Conservation (phyloP, 2,888 invertebrate species). For the Hanleya hanleyi region DNA sequence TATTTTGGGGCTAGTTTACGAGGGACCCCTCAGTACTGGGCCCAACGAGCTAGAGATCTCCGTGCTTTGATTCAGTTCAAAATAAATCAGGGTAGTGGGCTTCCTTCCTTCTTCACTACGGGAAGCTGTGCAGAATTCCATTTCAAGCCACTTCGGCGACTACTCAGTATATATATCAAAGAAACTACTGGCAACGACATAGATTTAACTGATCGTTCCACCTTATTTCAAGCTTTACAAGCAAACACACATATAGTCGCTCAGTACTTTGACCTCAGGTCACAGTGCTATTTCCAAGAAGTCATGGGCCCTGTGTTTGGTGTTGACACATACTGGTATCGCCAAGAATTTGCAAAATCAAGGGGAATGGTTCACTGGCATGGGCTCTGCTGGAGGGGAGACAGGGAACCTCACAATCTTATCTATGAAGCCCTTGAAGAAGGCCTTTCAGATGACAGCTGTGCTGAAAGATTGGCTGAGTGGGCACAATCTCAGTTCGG, state of each 20-base stretch:
- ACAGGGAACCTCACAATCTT: slow-evolving; percentile 34
- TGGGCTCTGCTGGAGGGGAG: slow-evolving; percentile 37
- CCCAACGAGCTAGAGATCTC: slow-evolving; percentile 15
- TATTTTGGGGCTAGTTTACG: slow-evolving; percentile 28
- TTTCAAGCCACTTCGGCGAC: slow-evolving; percentile 39
- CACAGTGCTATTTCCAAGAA: slow-evolving; percentile 27
- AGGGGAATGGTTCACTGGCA: slow-evolving; percentile 43
- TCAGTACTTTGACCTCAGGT: slow-evolving; percentile 39
- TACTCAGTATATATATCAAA: slow-evolving; percentile 34
- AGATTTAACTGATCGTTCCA: slow-evolving; percentile 24
- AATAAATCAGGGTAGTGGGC: slow-evolving; percentile 19
- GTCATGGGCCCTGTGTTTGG: slow-evolving; percentile 46
- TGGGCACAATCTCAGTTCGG: slow-evolving; percentile 29
- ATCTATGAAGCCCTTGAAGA: slow-evolving; percentile 21
- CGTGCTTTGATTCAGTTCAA: slow-evolving; percentile 19
- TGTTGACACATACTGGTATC: slow-evolving; percentile 43
- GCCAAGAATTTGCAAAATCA: too few relatives aligned
- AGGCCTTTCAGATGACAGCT: slow-evolving; percentile 23
- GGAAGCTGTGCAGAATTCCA: slow-evolving; percentile 48
- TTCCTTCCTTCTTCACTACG: slow-evolving; percentile 43
- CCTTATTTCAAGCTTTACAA: slow-evolving; percentile 38
- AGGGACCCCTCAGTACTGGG: slow-evolving; percentile 26
- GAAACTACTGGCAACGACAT: slow-evolving; percentile 27
- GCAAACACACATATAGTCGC: slow-evolving; percentile 38
- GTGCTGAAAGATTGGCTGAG: slow-evolving; percentile 19